Conservation (phyloP, 2,797 vertebrate genomes). For the Rhadinocentrus ornatus region DNA sequence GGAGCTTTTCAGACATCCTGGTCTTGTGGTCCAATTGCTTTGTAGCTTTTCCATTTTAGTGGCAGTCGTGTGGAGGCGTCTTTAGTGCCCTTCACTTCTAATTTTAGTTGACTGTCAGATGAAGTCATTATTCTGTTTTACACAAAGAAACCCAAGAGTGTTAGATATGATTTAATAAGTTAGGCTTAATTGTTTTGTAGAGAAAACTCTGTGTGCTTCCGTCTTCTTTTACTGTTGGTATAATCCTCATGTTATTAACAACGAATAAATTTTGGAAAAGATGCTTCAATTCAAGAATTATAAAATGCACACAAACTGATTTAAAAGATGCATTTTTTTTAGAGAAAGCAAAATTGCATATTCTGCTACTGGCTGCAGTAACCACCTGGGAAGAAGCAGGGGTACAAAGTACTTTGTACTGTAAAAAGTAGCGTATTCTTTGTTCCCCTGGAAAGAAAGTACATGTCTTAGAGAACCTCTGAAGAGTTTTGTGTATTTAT, state of each 20-base stretch:
- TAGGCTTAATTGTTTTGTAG: neutral
- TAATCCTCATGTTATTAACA: neutral
- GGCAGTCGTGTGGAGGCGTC: conserved; percentile 42
- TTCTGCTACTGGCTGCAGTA: neutral
- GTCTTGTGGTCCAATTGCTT: conserved; percentile 51
- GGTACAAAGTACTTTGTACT: neutral
- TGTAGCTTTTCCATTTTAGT: conserved; percentile 50
- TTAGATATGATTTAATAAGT: conserved; percentile 3
- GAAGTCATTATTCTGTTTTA: conserved; percentile 45
- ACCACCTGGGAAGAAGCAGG: neutral
- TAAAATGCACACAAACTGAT: too few species aligned
- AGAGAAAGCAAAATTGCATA: neutral
- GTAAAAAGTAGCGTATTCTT: neutral
- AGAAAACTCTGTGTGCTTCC: neutral
- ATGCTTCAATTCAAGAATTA: neutral
- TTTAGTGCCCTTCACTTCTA: conserved; percentile 46
- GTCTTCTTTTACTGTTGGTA: neutral
- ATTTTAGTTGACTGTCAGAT: conserved; percentile 46
- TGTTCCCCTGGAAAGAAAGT: neutral
- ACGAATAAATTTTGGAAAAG: neutral
- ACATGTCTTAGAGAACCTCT: too few species aligned
- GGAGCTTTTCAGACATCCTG: conserved; percentile 24
- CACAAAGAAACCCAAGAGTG: conserved; percentile 25
- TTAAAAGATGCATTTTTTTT: neutral
- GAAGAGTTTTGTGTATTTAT: conserved; percentile 1